Conservation (phyloP, 1,140 invertebrate genomes). For the Zophobas atratus region DNA sequence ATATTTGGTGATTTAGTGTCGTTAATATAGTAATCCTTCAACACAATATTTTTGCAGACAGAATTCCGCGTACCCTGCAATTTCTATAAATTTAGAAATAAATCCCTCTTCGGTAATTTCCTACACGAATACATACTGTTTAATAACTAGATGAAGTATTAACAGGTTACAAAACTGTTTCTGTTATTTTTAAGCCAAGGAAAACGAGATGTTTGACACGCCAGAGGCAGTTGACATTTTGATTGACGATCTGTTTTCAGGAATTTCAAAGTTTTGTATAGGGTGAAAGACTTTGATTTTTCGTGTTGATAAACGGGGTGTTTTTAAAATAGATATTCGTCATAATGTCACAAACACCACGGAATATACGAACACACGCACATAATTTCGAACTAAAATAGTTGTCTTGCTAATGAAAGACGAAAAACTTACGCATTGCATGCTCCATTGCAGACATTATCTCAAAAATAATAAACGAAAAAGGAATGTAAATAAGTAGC, state of each 20-base stretch:
- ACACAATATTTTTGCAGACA: too few species aligned
- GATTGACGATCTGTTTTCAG: conserved; percentile 59
- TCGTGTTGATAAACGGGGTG: conserved; percentile 46
- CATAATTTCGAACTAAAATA: conserved; percentile 19
- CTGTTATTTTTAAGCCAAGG: conserved; percentile 30
- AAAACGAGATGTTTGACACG: conserved; percentile 52
- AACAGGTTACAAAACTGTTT: conserved; percentile 49
- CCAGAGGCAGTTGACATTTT: conserved; percentile 56
- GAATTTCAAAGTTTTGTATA: conserved; percentile 54
- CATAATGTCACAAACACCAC: conserved; percentile 44
- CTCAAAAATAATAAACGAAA: too few species aligned
- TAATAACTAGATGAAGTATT: not conserved
- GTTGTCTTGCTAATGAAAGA: conserved; percentile 2
- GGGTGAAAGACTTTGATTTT: conserved; percentile 43
- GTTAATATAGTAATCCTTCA: too few species aligned
- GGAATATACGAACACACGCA: conserved; percentile 24
- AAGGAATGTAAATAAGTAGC: too few species aligned
- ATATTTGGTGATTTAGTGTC: too few species aligned
- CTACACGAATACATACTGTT: not conserved
- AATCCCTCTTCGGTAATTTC: not conserved
- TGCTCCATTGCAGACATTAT: too few species aligned
- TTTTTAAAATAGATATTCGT: conserved; percentile 48
- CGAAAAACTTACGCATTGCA: conserved; percentile 6
- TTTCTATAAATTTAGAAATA: not conserved
- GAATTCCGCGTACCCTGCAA: not conserved